phyloP scores from a whole-genome alignment of 1,140 invertebrate species.

The Octopus sinensis region DNA sequence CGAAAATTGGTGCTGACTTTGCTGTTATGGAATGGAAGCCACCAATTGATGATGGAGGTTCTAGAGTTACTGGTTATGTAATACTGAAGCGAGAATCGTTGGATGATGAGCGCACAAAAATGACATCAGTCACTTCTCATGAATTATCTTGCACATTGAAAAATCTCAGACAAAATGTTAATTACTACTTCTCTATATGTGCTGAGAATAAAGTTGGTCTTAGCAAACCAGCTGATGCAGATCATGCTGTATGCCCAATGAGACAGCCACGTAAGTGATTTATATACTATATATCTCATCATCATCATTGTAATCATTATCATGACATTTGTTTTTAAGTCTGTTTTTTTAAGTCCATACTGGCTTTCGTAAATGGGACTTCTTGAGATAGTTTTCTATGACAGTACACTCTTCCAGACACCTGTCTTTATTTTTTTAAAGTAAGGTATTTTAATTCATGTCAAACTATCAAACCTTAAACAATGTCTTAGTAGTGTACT shows the following conservation, averaged over 20 bases:
- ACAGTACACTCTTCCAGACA: background rate
- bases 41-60: constrained; percentile 86
- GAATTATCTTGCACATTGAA: constrained; percentile 75
- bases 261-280: constrained; percentile 65
- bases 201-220: constrained; percentile 92
- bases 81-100: background rate
- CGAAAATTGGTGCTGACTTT: constrained; percentile 88
- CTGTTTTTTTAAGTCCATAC: background rate
- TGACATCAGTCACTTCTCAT: constrained; percentile 52
- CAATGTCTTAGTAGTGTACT: too few species aligned
- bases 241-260: constrained; percentile 35
- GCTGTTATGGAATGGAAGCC: constrained; percentile 90
- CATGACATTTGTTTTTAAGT: background rate
- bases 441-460: background rate
- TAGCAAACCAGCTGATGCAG: constrained; percentile 76
- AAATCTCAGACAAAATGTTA: constrained; percentile 83
- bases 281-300: background rate
- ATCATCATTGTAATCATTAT: background rate
- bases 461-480: too few species aligned
- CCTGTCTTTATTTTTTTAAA: background rate
- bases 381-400: too few species aligned
- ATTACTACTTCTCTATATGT: constrained; percentile 93
- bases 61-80: constrained; percentile 67
- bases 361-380: background rate
- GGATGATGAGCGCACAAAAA: constrained; percentile 43